Percentiles rank a stretch among this genome's conserved stretches.
Evolutionary conservation across 2,797 vertebrate genomes (phyloP).

Genomic region (Schizopygopsis pylzovi): DNA sequence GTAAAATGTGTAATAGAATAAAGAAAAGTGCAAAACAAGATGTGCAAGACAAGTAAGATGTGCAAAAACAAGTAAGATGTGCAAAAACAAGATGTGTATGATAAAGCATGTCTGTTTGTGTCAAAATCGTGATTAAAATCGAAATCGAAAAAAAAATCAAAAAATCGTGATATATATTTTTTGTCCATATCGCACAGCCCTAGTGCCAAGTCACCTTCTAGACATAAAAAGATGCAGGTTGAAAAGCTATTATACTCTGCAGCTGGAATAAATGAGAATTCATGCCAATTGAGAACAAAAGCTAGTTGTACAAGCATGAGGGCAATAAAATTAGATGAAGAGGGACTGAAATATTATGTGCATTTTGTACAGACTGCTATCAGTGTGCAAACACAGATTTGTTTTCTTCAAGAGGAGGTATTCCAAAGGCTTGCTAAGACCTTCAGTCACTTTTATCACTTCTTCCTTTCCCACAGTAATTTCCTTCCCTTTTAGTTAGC

Average conservation of each 20-base stretch:
- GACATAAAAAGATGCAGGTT: not conserved
- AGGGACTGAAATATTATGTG: not conserved
- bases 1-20: too few species aligned
- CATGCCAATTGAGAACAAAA: conserved; percentile 1
- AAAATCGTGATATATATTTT: too few species aligned
- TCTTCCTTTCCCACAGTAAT: conserved; percentile 29
- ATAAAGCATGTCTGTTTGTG: too few species aligned
- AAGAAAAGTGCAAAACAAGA: too few species aligned
- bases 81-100: too few species aligned
- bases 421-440: conserved; percentile 36
- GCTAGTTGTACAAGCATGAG: not conserved
- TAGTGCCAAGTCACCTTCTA: not conserved
- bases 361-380: not conserved
- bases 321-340: not conserved
- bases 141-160: too few species aligned
- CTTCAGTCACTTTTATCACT: conserved; percentile 52
- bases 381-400: conserved; percentile 18
- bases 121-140: too few species aligned
- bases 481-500: conserved; percentile 44
- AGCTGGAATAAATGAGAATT: conserved; percentile 2
- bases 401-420: conserved; percentile 7
- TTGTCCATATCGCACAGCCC: too few species aligned
- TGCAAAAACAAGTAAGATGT: too few species aligned
- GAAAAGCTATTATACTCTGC: not conserved
- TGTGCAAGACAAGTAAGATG: too few species aligned